Base-by-base conservation (phyloP, 1,140 invertebrate genomes). In the Lucilia sericata region DNA sequence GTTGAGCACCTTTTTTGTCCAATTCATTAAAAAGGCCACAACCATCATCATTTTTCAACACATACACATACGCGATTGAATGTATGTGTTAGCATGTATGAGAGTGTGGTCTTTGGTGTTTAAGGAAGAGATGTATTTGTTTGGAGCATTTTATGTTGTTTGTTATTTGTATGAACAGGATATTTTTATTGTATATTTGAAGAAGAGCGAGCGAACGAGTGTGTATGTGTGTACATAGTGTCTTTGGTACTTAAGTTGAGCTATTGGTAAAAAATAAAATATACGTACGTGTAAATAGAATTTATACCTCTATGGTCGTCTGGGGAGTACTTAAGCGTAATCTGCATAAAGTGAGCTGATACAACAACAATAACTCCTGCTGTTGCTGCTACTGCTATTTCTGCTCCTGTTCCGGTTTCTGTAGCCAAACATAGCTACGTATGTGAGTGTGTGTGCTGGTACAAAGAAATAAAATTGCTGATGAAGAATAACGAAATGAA, bases 281-380 rank as follows among this genome's bases (percentile, higher is more conserved):
- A 80, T 87, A 89, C 86, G 88, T 89, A 89, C 88, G 88, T 89
- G 88, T 88, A 89, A 89, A 89, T 89, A 89, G 88, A 89, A 89
- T 89, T 89, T 89, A 89, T 89, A 86, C 87, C 88, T 88, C 86
- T 87, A 89, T 89, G 88, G 87, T 85, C 87, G 87, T 84, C 88
- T 86, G 85, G 88, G 88, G 88, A 89, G 88, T 89, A 88, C 88
- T 89, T 89, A 88, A 88, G 88, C 88, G 88, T 89, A 89, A 89
- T 89, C 88, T 89, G 88, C 88, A 89, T 87, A 84, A 60, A 80
- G 82, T 70, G 82, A 83, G 51, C 47, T 74, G 74, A 30, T 47
- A 75, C 65, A 70, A 70, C n/a, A 70, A 70, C 19, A 70, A 70
- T 5, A 70, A 70, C 19, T 21, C 8, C 65, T 70, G n/a, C 65